Evolutionary conservation across 2,113 vertebrate genomes (phyloP).

Genomic region (Regulus satrapa): DNA sequence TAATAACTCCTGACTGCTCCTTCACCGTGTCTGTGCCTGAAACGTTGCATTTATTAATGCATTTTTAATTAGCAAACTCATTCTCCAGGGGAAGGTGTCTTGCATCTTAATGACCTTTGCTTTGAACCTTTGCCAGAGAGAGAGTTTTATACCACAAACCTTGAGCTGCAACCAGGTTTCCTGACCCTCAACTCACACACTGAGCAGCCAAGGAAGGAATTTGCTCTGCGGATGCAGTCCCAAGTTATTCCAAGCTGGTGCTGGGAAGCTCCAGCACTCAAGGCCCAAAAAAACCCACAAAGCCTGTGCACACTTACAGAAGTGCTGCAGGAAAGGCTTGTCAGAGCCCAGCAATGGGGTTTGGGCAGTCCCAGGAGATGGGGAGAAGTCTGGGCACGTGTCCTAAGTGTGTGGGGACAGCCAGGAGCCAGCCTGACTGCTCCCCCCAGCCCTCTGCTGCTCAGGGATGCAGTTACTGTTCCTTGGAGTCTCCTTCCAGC

Average conservation of each 20-base stretch:
- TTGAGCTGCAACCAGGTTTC: background rate
- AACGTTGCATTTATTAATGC: slow-evolving; percentile 23
- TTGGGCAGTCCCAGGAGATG: background rate
- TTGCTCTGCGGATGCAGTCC: too few species aligned
- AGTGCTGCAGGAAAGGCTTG: background rate
- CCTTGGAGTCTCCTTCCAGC: background rate
- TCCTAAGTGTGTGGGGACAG: background rate
- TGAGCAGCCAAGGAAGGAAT: background rate
- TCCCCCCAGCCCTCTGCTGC: background rate
- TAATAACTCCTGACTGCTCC: background rate
- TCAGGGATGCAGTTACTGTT: background rate
- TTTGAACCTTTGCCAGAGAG: slow-evolving; percentile 18
- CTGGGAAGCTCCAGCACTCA: background rate
- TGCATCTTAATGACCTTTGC: background rate
- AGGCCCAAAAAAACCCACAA: background rate
- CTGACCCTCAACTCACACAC: background rate
- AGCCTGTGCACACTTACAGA: background rate
- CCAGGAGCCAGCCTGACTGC: background rate
- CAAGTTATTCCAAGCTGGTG: background rate
- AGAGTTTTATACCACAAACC: background rate
- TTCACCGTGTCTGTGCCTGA: background rate
- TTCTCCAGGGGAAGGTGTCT: background rate
- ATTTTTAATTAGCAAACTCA: slow-evolving; percentile 49
- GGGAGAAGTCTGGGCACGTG: background rate
- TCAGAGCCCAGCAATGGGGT: background rate